phyloP scores from a whole-genome alignment of 2,113 vertebrate genomes.

The Myotis brandtii region DNA sequence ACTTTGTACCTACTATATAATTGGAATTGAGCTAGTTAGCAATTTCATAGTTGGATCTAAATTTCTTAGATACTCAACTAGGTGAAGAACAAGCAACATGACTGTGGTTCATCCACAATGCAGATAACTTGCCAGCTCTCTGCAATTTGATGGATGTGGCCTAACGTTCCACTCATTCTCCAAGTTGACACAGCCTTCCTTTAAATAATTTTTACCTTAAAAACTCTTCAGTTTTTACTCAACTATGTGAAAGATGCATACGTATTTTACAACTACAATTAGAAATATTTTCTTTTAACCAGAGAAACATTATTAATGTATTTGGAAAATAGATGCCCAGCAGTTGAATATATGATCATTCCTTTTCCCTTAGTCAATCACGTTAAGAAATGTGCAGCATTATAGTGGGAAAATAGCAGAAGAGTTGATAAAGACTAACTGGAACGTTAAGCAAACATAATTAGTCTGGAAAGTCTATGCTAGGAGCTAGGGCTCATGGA shows the following conservation, averaged over 20 bases:
- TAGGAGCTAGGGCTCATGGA: not conserved
- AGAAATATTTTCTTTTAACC: conserved; percentile 26
- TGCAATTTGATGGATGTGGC: not conserved
- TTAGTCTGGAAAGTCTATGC: not conserved
- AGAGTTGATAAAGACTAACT: not conserved
- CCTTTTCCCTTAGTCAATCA: not conserved
- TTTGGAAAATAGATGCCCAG: not conserved
- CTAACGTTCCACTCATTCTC: not conserved
- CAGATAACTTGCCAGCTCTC: not conserved
- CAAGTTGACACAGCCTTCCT: not conserved
- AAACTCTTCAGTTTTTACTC: not conserved
- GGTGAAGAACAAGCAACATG: not conserved
- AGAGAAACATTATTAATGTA: not conserved
- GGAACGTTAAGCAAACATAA: not conserved
- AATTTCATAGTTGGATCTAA: not conserved
- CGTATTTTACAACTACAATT: not conserved
- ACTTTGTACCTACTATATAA: not conserved
- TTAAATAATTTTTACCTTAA: not conserved
- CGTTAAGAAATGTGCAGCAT: not conserved
- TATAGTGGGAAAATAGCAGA: not conserved
- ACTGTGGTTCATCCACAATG: not conserved
- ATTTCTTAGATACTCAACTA: not conserved
- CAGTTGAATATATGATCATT: not conserved
- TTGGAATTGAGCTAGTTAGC: not conserved
- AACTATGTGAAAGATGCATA: not conserved